A percentile compares a stretch with the other conserved stretches of the same genome.
These are phyloP conservation scores for Aleiodes testaceus DNA, from an alignment of 2,888 invertebrate species.

Conservation along the genomic window DNA sequence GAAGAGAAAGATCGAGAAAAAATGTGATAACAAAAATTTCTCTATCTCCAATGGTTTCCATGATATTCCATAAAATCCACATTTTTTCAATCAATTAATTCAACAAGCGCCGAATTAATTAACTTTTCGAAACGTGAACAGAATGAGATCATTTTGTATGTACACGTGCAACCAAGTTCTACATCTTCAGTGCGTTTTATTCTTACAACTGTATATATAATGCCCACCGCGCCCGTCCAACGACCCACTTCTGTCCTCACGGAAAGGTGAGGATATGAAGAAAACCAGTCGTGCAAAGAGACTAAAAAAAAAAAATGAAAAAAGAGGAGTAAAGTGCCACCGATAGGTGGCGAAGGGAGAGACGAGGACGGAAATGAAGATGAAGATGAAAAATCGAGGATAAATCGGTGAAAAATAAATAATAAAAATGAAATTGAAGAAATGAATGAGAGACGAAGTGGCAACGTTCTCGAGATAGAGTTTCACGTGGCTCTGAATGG, in stretches of 20 bases:
- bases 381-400: constrained; percentile 1
- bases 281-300: constrained; percentile 40
- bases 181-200: constrained; percentile 9
- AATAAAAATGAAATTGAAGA: constrained; percentile 26
- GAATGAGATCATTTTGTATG: constrained; percentile 55
- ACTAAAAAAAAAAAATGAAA: no score
- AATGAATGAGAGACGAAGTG: constrained; percentile 39
- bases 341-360: constrained; percentile 17
- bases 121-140: constrained; percentile 62
- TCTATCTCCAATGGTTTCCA: no score
- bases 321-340: no score
- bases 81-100: not conserved
- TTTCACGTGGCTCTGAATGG: constrained; percentile 31
- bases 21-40: no score
- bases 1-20: no score
- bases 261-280: constrained; percentile 26
- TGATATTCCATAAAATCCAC: no score
- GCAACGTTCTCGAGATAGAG: constrained; percentile 34
- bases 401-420: not conserved
- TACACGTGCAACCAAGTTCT: constrained; percentile 14
- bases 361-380: constrained; percentile 40
- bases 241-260: constrained; percentile 65
- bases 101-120: constrained; percentile 64
- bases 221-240: constrained; percentile 66
- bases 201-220: constrained; percentile 38